Conservation (phyloP, 2,797 vertebrate genomes). For the Notolabrus celidotus region DNA sequence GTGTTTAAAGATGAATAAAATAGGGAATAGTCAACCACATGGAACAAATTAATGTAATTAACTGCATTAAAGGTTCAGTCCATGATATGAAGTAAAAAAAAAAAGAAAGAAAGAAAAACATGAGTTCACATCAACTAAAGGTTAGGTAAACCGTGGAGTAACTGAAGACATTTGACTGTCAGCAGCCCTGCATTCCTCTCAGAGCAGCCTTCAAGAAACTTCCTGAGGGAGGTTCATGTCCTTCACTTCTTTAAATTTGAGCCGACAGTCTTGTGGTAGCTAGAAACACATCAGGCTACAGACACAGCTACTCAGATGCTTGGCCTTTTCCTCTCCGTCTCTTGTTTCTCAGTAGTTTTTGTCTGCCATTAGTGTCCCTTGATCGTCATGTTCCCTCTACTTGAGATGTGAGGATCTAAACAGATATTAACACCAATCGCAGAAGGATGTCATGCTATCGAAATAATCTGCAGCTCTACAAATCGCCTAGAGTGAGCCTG, state of each 20-base stretch:
- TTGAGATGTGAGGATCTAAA: conserved; percentile 11
- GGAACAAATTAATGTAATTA: conserved; percentile 5
- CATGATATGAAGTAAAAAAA: conserved; percentile 14
- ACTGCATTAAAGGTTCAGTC: conserved; percentile 3
- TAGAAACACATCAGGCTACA: conserved; percentile 37
- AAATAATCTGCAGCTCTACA: background rate
- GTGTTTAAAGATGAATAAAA: background rate
- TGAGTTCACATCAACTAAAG: conserved; percentile 48
- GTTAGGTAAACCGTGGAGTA: conserved; percentile 60
- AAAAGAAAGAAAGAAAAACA: conserved; percentile 22
- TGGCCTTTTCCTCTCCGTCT: conserved; percentile 17
- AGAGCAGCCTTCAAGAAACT: conserved; percentile 56
- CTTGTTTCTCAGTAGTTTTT: conserved; percentile 2
- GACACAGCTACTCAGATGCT: conserved; percentile 6
- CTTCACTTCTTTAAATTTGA: conserved; percentile 59
- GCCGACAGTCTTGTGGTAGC: conserved; percentile 43
- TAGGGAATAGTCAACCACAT: background rate
- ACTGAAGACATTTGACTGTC: conserved; percentile 68
- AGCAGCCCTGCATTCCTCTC: conserved; percentile 60
- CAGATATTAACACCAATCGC: conserved; percentile 2
- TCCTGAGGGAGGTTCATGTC: conserved; percentile 70
- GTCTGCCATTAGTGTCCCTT: conserved; percentile 18
- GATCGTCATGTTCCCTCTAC: conserved; percentile 3
- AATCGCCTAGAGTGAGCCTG: background rate
- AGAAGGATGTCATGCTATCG: conserved; percentile 1